Percentiles rank a stretch among this genome's conserved stretches.
Evolutionary conservation across 2,888 invertebrate species (phyloP).

Genomic region (Sinodicranocentrus sp.): DNA sequence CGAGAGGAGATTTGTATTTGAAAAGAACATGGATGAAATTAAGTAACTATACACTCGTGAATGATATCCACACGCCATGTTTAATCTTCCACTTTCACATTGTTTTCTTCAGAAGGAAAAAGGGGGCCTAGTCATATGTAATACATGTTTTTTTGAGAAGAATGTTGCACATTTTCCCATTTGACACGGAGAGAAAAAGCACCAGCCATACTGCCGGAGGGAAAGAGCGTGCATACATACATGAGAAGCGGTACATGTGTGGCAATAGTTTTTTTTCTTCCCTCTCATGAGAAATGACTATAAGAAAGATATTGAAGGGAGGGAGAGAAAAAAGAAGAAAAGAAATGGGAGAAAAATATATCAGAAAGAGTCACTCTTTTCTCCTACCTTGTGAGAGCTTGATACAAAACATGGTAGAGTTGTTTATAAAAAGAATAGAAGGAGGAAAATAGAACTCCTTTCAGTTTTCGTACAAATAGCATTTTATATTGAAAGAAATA

Average conservation of each 20-base stretch:
- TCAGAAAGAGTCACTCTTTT: constrained; percentile 2
- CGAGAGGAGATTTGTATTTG: too few species aligned
- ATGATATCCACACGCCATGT: constrained; percentile 19
- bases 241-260: constrained; percentile 23
- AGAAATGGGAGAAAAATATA: background rate
- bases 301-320: constrained; percentile 44
- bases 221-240: constrained; percentile 2
- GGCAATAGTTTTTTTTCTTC: constrained; percentile 14
- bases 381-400: background rate
- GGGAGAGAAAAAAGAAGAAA: constrained; percentile 17
- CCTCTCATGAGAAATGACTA: constrained; percentile 44
- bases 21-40: too few species aligned
- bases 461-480: too few species aligned
- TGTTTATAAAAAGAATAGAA: constrained; percentile 6
- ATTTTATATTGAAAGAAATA: constrained; percentile 27
- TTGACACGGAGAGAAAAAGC: background rate
- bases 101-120: background rate
- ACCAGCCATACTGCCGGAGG: background rate
- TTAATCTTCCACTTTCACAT: background rate
- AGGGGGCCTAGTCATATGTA: too few species aligned
- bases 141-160: constrained; percentile 7
- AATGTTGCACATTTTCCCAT: too few species aligned
- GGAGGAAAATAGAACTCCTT: too few species aligned
- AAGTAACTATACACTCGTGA: background rate
- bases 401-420: background rate